phyloP scores from a whole-genome alignment of 2,888 invertebrate species.

The Masnerella sp. region DNA sequence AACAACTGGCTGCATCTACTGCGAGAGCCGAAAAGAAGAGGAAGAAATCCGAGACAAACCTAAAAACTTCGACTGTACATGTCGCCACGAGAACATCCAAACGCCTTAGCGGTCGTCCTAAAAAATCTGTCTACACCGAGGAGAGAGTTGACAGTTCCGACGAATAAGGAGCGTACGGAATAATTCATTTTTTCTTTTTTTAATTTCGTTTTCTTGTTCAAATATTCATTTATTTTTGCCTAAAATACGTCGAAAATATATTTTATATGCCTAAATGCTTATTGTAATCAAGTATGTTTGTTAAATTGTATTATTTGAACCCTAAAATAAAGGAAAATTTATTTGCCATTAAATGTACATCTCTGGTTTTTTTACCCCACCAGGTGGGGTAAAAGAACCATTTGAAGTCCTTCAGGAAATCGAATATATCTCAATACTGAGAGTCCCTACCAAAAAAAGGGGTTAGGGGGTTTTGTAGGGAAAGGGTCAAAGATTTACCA shows the following conservation, averaged over 20 bases:
- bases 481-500: neutral
- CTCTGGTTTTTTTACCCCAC: constrained; percentile 11
- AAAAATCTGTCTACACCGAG: constrained; percentile 10
- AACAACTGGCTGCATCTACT: constrained; percentile 16
- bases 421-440: neutral
- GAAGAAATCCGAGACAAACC: neutral
- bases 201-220: neutral
- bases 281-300: neutral
- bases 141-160: constrained; percentile 7
- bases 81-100: neutral
- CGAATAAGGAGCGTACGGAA: neutral
- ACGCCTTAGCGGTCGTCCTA: constrained; percentile 6
- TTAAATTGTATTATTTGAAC: no score
- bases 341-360: neutral
- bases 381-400: constrained; percentile 14
- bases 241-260: no score
- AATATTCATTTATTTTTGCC: neutral
- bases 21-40: constrained; percentile 11
- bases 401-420: neutral
- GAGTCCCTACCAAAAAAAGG: neutral
- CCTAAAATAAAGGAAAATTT: no score
- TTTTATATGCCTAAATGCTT: no score
- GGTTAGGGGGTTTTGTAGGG: neutral
- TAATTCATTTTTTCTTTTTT: no score
- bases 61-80: neutral